Conservation (phyloP, 1,140 invertebrate genomes). For the Lepidurus apus region DNA sequence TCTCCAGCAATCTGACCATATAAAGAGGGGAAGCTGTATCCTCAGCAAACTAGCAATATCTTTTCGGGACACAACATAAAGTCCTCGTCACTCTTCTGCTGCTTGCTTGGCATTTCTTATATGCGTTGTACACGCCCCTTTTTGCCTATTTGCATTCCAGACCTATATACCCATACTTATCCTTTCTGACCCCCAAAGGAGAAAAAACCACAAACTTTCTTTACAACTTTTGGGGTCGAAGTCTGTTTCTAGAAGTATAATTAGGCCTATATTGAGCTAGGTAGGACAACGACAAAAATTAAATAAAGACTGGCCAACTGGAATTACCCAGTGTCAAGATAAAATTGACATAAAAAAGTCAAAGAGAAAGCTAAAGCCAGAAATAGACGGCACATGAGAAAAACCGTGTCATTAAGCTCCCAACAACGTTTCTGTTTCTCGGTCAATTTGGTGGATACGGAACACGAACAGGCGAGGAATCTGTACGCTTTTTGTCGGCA, state of each 20-base stretch:
- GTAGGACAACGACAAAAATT: too few relatives aligned
- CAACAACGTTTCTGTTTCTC: not conserved
- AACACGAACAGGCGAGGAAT: not conserved
- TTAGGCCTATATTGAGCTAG: too few relatives aligned
- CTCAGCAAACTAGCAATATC: not conserved
- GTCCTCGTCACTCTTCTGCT: slow-evolving; percentile 8
- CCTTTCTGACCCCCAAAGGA: not conserved
- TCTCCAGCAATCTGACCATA: slow-evolving; percentile 19
- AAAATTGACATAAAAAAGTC: too few relatives aligned
- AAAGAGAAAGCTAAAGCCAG: too few relatives aligned
- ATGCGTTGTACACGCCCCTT: not conserved
- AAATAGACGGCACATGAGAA: too few relatives aligned
- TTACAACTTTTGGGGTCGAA: too few relatives aligned
- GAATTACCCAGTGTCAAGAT: too few relatives aligned
- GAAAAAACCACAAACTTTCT: not conserved
- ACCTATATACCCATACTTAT: not conserved
- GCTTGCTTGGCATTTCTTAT: not conserved
- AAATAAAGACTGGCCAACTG: too few relatives aligned
- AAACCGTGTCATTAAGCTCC: too few relatives aligned
- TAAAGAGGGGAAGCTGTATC: not conserved
- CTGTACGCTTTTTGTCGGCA: slow-evolving; percentile 5
- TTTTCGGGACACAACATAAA: slow-evolving; percentile 19
- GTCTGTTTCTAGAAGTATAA: too few relatives aligned
- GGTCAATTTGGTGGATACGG: not conserved
- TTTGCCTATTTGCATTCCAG: not conserved